These are phyloP conservation scores for Syngnathus acus DNA, from an alignment of 2,797 vertebrate genomes.

Conservation along the genomic window DNA sequence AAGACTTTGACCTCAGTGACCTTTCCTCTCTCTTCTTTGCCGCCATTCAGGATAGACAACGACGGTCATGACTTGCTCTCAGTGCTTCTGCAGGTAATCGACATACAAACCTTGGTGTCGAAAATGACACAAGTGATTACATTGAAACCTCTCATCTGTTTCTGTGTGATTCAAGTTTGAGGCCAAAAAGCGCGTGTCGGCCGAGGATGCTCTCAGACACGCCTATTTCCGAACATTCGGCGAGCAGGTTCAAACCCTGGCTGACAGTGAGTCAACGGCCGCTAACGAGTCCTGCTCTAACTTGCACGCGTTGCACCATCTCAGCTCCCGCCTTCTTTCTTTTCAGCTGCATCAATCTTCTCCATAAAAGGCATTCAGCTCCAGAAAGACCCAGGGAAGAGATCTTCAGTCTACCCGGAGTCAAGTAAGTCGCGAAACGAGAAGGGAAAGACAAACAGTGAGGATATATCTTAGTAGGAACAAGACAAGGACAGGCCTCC, in stretches of 20 bases:
- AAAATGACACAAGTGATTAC: background rate
- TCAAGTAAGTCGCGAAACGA: slow-evolving; percentile 57
- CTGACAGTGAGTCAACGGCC: slow-evolving; percentile 66
- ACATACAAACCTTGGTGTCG: background rate
- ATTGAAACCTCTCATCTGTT: background rate
- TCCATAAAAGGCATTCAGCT: slow-evolving; percentile 74
- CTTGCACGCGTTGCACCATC: slow-evolving; percentile 8
- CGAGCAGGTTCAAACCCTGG: slow-evolving; percentile 65
- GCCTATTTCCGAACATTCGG: slow-evolving; percentile 69
- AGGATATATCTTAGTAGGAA: slow-evolving; percentile 7
- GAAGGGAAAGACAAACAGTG: background rate
- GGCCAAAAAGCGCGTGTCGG: slow-evolving; percentile 68
- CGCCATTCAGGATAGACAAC: slow-evolving; percentile 69
- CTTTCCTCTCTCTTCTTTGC: background rate
- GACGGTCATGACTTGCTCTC: slow-evolving; percentile 73
- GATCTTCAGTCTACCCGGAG: slow-evolving; percentile 64
- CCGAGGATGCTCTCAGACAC: slow-evolving; percentile 68
- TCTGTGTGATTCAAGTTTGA: slow-evolving; percentile 62
- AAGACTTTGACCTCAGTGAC: slow-evolving; percentile 3
- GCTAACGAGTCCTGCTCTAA: background rate
- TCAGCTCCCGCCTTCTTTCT: slow-evolving; percentile 1
- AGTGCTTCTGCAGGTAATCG: slow-evolving; percentile 67
- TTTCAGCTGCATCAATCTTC: slow-evolving; percentile 71
- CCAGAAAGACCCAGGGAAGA: slow-evolving; percentile 74
- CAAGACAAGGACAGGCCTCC: slow-evolving; percentile 24